Conservation (phyloP, 2,888 invertebrate species). For the Apoderus coryli region DNA sequence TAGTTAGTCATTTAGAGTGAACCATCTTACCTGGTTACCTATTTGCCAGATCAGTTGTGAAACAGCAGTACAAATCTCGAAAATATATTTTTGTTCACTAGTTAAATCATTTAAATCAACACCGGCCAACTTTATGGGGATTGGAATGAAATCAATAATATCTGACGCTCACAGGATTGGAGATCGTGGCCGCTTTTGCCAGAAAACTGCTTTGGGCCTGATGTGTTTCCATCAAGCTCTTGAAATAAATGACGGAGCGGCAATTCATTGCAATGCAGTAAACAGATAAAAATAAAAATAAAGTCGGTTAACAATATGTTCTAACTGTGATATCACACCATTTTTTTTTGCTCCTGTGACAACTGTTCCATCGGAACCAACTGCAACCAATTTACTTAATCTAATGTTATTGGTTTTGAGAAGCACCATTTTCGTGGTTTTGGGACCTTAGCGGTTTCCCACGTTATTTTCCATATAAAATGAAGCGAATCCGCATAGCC, state of each 20-base stretch:
- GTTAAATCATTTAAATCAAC: slow-evolving; percentile 7
- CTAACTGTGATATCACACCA: no score
- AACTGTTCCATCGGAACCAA: no score
- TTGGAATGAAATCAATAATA: slow-evolving; percentile 9
- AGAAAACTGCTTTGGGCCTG: slow-evolving; percentile 9
- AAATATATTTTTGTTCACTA: slow-evolving; percentile 6
- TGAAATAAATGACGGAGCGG: slow-evolving; percentile 10
- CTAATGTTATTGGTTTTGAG: no score
- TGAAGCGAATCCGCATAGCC: no score
- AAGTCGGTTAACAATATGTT: no score
- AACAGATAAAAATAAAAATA: no score
- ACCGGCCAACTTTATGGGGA: slow-evolving; percentile 8
- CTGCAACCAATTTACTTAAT: no score
- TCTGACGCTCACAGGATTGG: slow-evolving; percentile 6
- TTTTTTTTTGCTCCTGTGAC: no score
- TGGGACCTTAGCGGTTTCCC: no score
- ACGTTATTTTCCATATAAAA: no score
- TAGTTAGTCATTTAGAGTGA: slow-evolving; percentile 11
- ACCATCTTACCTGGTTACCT: slow-evolving; percentile 7
- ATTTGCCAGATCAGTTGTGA: background rate
- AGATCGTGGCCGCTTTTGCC: slow-evolving; percentile 6
- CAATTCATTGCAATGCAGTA: slow-evolving; percentile 12
- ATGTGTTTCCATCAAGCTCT: slow-evolving; percentile 12
- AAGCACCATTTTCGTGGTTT: no score
- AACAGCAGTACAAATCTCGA: slow-evolving; percentile 7